Evolutionary conservation across 1,140 invertebrate genomes (phyloP), one percentile per base, ranked within the genome.

Genomic region (Hyphantria cunea): DNA sequence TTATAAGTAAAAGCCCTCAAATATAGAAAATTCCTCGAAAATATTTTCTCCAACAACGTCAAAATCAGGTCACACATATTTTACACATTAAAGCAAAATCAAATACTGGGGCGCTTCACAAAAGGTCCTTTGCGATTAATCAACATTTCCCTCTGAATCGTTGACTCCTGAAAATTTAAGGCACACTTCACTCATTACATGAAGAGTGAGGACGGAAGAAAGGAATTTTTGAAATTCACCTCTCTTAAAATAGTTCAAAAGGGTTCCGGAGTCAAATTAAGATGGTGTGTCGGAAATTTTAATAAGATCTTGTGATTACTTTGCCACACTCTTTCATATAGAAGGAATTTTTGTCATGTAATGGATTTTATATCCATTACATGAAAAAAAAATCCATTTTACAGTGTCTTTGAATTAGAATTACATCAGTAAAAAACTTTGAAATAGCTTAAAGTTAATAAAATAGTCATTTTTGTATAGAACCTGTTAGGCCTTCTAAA

Each of bases 151-250:
- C 48, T 25, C 25, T 31, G 39, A 51, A 51, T 47, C 47, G 56
- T 60, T 60, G 48, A 60, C 56, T 60, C 56, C 39, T 51, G 56
- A 51, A 50, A 60, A 60, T 60, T 50, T 51, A 41, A 60, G 48
- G 56, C 39, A 51, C 56, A 50, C 48, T 59, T 42, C 48, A 59
- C 48, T 60, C 47, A 60, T 60, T 60, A 50, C 48, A 60, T 33
- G 37, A 60, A 17, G 32, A 42, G 41, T 44, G n/a, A 12, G 17
- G 48, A 17, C n/a, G 55, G 48, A 60, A 60, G 47, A 51, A 50
- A 60, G 56, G 56, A 50, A 60, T 51, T 60, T 60, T 60, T 60
- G 56, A 60, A 60, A 60, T 60, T 60, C 48, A 44, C 55, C 34
- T 32, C 45, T 58, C 55, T 39, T 33, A 37, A 49, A 58, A 58